Evolutionary conservation across 2,888 invertebrate species (phyloP).

Genomic region (Rhimphoctona megacephalus): DNA sequence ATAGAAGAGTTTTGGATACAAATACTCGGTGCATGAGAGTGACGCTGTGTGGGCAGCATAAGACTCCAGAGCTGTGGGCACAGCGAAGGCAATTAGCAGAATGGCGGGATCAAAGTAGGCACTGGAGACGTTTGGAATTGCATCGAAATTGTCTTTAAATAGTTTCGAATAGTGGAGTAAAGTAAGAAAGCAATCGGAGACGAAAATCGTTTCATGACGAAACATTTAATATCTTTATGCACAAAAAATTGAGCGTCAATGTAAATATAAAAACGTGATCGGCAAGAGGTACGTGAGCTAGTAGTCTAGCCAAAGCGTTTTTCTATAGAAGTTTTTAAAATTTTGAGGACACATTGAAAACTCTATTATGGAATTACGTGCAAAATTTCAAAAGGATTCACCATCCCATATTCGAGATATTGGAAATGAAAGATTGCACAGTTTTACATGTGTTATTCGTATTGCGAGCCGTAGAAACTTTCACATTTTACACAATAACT

Average conservation of each 20-base stretch:
- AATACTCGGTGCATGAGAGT: conserved; percentile 53
- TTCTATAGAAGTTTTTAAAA: no score
- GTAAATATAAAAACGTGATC: background rate
- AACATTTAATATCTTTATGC: background rate
- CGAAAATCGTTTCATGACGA: background rate
- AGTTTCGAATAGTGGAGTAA: background rate
- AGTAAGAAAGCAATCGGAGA: background rate
- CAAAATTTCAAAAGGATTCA: no score
- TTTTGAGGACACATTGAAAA: no score
- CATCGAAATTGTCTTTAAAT: background rate
- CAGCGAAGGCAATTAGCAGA: no score
- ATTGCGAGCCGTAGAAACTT: no score
- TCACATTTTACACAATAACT: no score
- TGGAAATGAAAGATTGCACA: no score
- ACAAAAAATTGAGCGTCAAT: background rate
- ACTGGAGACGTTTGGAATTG: conserved; percentile 79
- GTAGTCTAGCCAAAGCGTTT: no score
- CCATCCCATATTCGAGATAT: no score
- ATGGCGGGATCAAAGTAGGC: conserved; percentile 77
- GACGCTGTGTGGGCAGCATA: conserved; percentile 76
- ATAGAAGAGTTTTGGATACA: background rate
- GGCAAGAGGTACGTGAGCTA: background rate
- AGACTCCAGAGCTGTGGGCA: conserved; percentile 78
- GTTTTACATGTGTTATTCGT: no score
- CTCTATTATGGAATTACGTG: no score